phyloP scores from a whole-genome alignment of 35 echinoderm and acorn worm species.

The Ptychodera flava region DNA sequence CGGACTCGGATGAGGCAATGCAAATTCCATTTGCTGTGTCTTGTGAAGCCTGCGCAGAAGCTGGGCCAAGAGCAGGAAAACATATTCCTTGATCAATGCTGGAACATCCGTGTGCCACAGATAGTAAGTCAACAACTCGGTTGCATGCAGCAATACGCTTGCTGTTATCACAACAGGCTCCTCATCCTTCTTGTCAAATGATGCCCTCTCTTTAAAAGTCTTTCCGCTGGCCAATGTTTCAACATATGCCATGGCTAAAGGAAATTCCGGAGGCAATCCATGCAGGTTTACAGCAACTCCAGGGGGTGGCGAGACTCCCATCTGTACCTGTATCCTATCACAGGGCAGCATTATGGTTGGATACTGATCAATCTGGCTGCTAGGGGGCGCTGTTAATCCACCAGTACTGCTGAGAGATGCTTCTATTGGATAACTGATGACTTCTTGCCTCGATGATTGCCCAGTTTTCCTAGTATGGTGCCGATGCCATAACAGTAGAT shows the following conservation, averaged over 20 bases:
- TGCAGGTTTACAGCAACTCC: slow-evolving; percentile 40
- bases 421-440: slow-evolving; percentile 65
- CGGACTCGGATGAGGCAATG: not conserved
- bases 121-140: slow-evolving; percentile 52
- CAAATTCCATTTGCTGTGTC: slow-evolving; percentile 34
- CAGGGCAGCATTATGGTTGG: slow-evolving; percentile 61
- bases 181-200: slow-evolving; percentile 6
- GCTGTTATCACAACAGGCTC: slow-evolving; percentile 33
- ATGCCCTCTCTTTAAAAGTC: slow-evolving; percentile 37
- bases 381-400: slow-evolving; percentile 49
- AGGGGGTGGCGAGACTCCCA: slow-evolving; percentile 56
- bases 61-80: slow-evolving; percentile 65
- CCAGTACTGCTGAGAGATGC: slow-evolving; percentile 48
- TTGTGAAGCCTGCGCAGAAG: slow-evolving; percentile 48
- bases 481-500: slow-evolving; percentile 60
- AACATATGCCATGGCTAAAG: slow-evolving; percentile 49
- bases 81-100: slow-evolving; percentile 58
- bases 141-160: slow-evolving; percentile 19
- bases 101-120: slow-evolving; percentile 38
- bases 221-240: slow-evolving; percentile 48
- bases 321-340: slow-evolving; percentile 48
- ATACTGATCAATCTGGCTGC: slow-evolving; percentile 47
- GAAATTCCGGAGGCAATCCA: slow-evolving; percentile 61
- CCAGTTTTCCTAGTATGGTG: slow-evolving; percentile 70
- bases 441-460: slow-evolving; percentile 40